Conservation (phyloP, 2,797 vertebrate species). For the Moxostoma hubbsi region DNA sequence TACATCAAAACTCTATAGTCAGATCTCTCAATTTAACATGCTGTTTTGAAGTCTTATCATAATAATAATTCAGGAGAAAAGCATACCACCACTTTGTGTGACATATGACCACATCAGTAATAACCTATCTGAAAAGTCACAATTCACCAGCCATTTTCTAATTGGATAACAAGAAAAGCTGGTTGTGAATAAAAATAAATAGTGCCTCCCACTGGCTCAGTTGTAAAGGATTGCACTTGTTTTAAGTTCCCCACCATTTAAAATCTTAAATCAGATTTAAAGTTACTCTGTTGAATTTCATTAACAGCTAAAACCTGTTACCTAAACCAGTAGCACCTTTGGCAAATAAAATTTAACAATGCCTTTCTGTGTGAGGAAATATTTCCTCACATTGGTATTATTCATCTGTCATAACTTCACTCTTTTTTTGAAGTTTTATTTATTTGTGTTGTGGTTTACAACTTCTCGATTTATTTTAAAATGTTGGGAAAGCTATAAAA, state of each 20-base stretch:
- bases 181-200: not conserved
- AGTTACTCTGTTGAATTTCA: not conserved
- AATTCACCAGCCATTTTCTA: conserved; percentile 25
- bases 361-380: conserved; percentile 14
- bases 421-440: conserved; percentile 6
- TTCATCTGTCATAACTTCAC: conserved; percentile 24
- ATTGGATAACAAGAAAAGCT: conserved; percentile 26
- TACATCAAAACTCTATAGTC: conserved; percentile 31
- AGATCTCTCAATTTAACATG: conserved; percentile 27
- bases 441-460: conserved; percentile 66
- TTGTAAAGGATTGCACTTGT: conserved; percentile 11
- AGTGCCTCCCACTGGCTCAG: not conserved
- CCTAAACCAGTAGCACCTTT: conserved; percentile 12
- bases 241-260: conserved; percentile 20
- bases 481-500: conserved; percentile 64
- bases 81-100: conserved; percentile 47
- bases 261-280: too few relatives aligned
- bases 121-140: conserved; percentile 19
- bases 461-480: conserved; percentile 76
- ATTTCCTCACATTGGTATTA: conserved; percentile 19
- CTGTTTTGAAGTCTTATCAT: conserved; percentile 50
- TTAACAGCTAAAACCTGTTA: not conserved
- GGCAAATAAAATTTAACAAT: not conserved
- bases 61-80: conserved; percentile 58
- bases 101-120: conserved; percentile 27